Evolutionary conservation across 2,113 vertebrate species (phyloP).

Genomic region (Laticauda laticaudata): DNA sequence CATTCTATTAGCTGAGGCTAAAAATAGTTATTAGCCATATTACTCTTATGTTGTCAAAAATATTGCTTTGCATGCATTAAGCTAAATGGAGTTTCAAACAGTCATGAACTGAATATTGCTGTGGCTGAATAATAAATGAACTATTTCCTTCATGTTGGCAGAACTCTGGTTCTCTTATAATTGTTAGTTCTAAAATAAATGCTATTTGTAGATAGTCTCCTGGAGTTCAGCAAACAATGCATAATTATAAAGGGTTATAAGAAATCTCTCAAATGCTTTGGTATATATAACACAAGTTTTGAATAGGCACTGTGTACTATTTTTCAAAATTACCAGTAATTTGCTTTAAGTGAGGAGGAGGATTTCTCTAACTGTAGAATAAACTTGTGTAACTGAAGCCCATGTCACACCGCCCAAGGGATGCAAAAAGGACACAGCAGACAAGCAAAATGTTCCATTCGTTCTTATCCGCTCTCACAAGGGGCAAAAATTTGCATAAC

Average conservation of each 20-base stretch:
- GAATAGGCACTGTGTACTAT: neutral
- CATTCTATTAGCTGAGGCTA: constrained; percentile 1
- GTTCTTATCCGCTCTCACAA: too few species aligned
- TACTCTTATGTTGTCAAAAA: constrained; percentile 26
- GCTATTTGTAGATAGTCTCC: neutral
- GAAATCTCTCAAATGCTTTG: neutral
- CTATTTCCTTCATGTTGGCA: neutral
- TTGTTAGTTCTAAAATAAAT: neutral
- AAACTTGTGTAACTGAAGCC: neutral
- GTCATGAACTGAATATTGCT: neutral
- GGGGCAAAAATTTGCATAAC: too few species aligned
- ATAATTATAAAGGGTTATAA: neutral
- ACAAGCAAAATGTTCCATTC: too few species aligned
- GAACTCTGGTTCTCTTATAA: neutral
- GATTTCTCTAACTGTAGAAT: neutral
- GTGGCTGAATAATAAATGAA: neutral
- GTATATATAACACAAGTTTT: neutral
- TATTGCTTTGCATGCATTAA: neutral
- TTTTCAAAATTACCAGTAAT: neutral
- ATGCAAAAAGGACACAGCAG: too few species aligned
- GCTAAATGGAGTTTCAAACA: neutral
- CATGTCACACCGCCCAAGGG: too few species aligned
- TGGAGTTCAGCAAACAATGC: neutral
- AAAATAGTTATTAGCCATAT: constrained; percentile 16
- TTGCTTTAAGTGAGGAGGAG: neutral